Percentiles rank a stretch among this genome's conserved stretches.
Conservation (phyloP, 2,797 vertebrate genomes). For the Sciurus vulgaris region DNA sequence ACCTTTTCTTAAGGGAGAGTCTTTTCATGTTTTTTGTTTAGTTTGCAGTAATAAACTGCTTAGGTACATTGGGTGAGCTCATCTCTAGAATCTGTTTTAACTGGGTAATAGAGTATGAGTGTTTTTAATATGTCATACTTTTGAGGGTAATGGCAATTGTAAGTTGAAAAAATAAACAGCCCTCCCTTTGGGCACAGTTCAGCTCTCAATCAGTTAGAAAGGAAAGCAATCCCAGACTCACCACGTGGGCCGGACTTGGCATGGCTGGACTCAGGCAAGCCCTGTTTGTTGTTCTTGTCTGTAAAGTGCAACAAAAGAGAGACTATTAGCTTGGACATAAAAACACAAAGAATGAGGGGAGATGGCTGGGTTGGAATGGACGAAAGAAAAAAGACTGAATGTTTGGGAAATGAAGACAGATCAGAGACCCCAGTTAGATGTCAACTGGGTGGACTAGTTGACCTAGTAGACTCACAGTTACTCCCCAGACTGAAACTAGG, state of each 20-base stretch:
- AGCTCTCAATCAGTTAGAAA: not conserved
- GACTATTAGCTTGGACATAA: not conserved
- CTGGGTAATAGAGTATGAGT: conserved; percentile 78
- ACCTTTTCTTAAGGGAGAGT: conserved; percentile 1
- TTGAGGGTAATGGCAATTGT: conserved; percentile 79
- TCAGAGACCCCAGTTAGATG: not conserved
- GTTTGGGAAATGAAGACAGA: not conserved
- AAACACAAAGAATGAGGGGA: not conserved
- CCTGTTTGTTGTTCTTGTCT: not conserved
- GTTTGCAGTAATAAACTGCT: conserved; percentile 45
- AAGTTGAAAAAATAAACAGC: conserved; percentile 55
- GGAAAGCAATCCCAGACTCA: not conserved
- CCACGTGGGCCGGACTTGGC: not conserved
- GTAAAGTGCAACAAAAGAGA: not conserved
- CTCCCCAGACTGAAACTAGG: not conserved
- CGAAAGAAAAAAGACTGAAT: not conserved
- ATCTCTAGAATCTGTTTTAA: conserved; percentile 72
- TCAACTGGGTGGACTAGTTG: not conserved
- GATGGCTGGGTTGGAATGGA: not conserved
- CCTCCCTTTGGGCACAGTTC: not conserved
- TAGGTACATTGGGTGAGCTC: not conserved
- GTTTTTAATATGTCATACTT: conserved; percentile 80
- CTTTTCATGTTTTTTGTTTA: not conserved
- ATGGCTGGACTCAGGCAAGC: not conserved
- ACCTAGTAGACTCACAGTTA: not conserved